Conservation (phyloP, 2,113 vertebrate species). For the Butorides virescens region DNA sequence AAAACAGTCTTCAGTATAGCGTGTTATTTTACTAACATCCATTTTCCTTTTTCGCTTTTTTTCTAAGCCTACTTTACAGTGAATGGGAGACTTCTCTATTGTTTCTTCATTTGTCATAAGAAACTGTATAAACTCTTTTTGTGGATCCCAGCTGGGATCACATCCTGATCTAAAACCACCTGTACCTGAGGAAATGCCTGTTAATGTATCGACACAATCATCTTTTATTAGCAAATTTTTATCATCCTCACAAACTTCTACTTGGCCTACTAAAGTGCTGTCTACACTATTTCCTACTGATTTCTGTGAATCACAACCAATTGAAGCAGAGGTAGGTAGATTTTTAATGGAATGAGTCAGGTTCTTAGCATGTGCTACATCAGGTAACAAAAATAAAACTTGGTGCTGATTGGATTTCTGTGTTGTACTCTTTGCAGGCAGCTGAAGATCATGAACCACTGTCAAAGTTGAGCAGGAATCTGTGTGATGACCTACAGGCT, state of each 20-base stretch:
- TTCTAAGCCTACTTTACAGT: slow-evolving; percentile 78
- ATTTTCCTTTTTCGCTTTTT: slow-evolving; percentile 85
- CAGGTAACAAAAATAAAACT: slow-evolving; percentile 85
- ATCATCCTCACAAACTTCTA: slow-evolving; percentile 78
- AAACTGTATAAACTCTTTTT: slow-evolving; percentile 87
- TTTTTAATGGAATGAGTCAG: slow-evolving; percentile 87
- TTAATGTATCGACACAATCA: slow-evolving; percentile 74
- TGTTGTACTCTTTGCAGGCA: slow-evolving; percentile 80
- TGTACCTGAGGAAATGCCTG: slow-evolving; percentile 85
- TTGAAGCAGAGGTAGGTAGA: slow-evolving; percentile 84
- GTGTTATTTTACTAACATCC: slow-evolving; percentile 81
- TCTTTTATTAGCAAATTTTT: slow-evolving; percentile 75
- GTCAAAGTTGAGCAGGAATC: slow-evolving; percentile 82
- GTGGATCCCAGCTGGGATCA: slow-evolving; percentile 83
- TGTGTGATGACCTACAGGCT: slow-evolving; percentile 78
- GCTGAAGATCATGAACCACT: slow-evolving; percentile 86
- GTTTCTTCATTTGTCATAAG: slow-evolving; percentile 85
- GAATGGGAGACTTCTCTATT: slow-evolving; percentile 74
- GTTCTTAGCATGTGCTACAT: slow-evolving; percentile 86
- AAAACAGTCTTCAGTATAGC: slow-evolving; percentile 85
- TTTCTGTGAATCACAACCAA: slow-evolving; percentile 82
- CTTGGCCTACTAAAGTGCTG: slow-evolving; percentile 85
- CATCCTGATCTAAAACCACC: slow-evolving; percentile 77
- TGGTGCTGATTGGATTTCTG: slow-evolving; percentile 83
- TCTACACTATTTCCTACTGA: slow-evolving; percentile 81